Percentiles rank a stretch among this genome's conserved stretches.
These are phyloP conservation scores for Aporophyla nigra DNA, from an alignment of 2,888 invertebrate genomes.

Conservation along the genomic window DNA sequence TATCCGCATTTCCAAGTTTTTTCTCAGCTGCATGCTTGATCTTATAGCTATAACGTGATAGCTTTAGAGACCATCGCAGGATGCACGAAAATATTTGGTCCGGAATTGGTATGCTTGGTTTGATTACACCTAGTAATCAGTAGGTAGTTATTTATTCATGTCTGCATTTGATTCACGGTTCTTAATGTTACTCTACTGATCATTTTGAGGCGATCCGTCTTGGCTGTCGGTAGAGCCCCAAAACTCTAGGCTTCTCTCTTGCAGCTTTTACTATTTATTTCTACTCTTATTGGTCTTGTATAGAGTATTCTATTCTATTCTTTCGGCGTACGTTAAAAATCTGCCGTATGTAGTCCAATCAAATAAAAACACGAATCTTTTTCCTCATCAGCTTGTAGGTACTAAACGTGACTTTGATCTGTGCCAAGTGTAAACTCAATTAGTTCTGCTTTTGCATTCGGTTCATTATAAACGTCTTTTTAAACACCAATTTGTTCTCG, in stretches of 20 bases:
- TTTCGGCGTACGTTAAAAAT: not conserved
- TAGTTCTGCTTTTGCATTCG: constrained; percentile 22
- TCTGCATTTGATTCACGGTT: not conserved
- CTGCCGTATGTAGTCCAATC: not conserved
- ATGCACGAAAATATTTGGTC: too few species aligned
- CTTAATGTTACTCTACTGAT: not conserved
- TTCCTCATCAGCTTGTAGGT: constrained; percentile 16
- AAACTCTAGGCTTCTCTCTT: not conserved
- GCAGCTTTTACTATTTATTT: not conserved
- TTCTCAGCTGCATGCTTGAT: too few species aligned
- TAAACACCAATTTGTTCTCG: not conserved
- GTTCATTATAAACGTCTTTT: not conserved
- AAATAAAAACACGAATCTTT: constrained; percentile 5
- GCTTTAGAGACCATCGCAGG: too few species aligned
- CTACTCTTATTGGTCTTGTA: too few species aligned
- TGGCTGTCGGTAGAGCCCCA: too few species aligned
- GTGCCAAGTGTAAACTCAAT: constrained; percentile 36
- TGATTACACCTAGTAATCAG: too few species aligned
- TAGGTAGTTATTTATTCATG: too few species aligned
- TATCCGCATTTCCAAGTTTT: too few species aligned
- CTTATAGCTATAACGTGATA: too few species aligned
- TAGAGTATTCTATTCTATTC: too few species aligned
- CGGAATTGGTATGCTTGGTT: too few species aligned
- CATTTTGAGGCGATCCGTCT: not conserved
- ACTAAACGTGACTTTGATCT: constrained; percentile 38